Percentiles rank a stretch among this genome's conserved stretches.
Conservation (phyloP, 2,888 invertebrate genomes). For the Drosophila meridiana region DNA sequence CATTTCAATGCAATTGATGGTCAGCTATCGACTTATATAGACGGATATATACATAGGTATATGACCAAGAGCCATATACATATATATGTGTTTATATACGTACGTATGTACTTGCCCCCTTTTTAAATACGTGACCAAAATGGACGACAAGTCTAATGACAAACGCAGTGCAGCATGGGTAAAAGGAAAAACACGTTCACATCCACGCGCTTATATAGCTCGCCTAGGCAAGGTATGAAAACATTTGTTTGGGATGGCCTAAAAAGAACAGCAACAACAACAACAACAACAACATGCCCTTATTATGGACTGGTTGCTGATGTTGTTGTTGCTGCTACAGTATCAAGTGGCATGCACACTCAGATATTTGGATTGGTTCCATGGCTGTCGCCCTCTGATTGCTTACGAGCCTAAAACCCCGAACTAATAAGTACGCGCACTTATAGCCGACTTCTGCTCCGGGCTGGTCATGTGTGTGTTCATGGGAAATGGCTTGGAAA, state of each 20-base stretch:
- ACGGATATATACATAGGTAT: background rate
- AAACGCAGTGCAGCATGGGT: constrained; percentile 27
- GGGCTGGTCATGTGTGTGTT: constrained; percentile 57
- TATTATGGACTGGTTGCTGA: constrained; percentile 47
- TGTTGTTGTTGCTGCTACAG: constrained; percentile 45
- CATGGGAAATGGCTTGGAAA: constrained; percentile 79
- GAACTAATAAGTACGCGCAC: constrained; percentile 57
- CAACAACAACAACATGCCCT: constrained; percentile 38
- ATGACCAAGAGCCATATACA: background rate
- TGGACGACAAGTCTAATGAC: constrained; percentile 53
- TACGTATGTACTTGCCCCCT: constrained; percentile 12
- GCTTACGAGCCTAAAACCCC: constrained; percentile 23
- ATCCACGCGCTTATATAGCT: constrained; percentile 7
- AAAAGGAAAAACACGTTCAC: constrained; percentile 32
- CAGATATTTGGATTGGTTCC: constrained; percentile 40
- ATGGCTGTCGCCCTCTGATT: constrained; percentile 35
- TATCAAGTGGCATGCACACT: constrained; percentile 63
- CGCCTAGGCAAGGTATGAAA: constrained; percentile 38
- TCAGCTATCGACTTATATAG: constrained; percentile 5
- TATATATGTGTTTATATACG: background rate
- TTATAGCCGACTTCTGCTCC: constrained; percentile 7
- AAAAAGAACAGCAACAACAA: constrained; percentile 47
- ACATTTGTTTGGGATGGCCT: constrained; percentile 45
- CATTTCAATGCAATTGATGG: background rate
- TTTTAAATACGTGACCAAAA: constrained; percentile 73